These are phyloP conservation scores for Schizotus pectinicornis DNA, from an alignment of 2,888 invertebrate genomes.

Conservation along the genomic window DNA sequence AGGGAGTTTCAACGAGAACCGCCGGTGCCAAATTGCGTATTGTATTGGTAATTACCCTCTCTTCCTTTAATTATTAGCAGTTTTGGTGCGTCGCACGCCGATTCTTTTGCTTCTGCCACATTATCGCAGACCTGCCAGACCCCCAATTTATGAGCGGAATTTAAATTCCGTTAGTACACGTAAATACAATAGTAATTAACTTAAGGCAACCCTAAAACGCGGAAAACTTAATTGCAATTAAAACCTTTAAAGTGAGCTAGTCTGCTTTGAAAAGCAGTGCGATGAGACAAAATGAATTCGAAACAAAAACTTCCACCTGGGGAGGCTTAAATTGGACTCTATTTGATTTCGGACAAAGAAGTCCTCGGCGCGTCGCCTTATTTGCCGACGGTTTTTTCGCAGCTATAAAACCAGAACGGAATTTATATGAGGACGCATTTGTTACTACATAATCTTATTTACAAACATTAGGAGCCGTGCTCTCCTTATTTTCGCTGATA, in stretches of 20 bases:
- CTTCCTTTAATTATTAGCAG: no score
- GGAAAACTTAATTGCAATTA: slow-evolving; percentile 16
- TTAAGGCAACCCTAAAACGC: slow-evolving; percentile 8
- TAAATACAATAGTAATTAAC: slow-evolving; percentile 7
- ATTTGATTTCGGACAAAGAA: slow-evolving; percentile 20
- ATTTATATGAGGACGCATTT: slow-evolving; percentile 14
- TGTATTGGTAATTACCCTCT: no score
- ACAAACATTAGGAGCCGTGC: neutral
- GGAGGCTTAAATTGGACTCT: slow-evolving; percentile 12
- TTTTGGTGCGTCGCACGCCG: no score
- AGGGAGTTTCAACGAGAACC: no score
- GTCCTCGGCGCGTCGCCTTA: neutral
- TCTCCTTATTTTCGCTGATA: neutral
- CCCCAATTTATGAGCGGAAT: slow-evolving; percentile 8
- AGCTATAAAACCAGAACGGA: neutral
- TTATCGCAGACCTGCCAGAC: no score
- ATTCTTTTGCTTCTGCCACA: no score
- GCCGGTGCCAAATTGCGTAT: no score
- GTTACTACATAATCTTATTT: slow-evolving; percentile 15
- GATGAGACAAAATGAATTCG: slow-evolving; percentile 9
- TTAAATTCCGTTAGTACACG: slow-evolving; percentile 14
- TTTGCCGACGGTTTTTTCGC: neutral
- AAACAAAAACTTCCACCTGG: slow-evolving; percentile 19
- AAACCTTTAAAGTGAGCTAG: slow-evolving; percentile 9
- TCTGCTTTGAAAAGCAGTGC: neutral